These are phyloP conservation scores for Dolichomitus sp. DNA, from an alignment of 2,888 invertebrate species.

Conservation along the genomic window DNA sequence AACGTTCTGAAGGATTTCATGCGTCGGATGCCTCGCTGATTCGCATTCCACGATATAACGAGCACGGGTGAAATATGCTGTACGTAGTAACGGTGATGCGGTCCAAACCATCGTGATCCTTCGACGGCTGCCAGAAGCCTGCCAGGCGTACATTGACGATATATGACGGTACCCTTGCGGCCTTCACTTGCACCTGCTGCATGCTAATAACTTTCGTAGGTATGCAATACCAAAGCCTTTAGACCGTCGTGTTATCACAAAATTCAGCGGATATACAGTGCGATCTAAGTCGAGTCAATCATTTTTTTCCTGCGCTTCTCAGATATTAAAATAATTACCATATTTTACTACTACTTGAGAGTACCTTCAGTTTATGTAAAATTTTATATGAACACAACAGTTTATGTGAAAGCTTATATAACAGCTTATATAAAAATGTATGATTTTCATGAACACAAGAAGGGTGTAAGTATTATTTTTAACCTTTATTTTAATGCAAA, in stretches of 20 bases:
- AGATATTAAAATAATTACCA: too few species aligned
- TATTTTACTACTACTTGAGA: too few species aligned
- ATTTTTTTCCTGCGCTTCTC: too few species aligned
- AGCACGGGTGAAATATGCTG: conserved; percentile 63
- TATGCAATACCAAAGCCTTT: neutral
- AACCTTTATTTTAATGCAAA: too few species aligned
- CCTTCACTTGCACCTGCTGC: conserved; percentile 1
- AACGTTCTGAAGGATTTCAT: conserved; percentile 67
- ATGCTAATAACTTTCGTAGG: neutral
- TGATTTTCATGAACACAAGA: too few species aligned
- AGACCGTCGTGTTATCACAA: neutral
- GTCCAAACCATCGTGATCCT: neutral
- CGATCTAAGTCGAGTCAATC: neutral
- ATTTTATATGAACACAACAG: too few species aligned
- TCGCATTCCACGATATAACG: conserved; percentile 69
- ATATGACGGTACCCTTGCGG: neutral
- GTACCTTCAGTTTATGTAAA: too few species aligned
- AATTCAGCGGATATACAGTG: neutral
- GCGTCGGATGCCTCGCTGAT: conserved; percentile 69
- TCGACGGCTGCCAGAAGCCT: conserved; percentile 5
- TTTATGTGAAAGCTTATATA: too few species aligned
- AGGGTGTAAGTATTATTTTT: too few species aligned
- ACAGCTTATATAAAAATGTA: too few species aligned
- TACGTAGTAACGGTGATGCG: conserved; percentile 3
- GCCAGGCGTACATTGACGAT: neutral